Conservation (phyloP, 2,113 vertebrate species). For the Microtus montanus region DNA sequence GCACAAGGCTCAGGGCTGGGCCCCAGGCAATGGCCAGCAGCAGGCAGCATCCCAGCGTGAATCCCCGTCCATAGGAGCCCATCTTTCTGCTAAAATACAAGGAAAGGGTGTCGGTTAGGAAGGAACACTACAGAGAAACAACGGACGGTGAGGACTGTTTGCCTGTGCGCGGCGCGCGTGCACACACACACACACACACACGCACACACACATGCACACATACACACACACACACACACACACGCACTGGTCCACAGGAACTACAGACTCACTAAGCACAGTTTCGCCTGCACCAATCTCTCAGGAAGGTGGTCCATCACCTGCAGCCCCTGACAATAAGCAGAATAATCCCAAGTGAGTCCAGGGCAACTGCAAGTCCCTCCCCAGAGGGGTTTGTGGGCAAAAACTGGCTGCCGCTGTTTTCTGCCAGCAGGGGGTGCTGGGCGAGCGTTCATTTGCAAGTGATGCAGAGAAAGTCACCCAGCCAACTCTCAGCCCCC, state of each 20-base stretch:
- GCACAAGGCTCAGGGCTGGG: constrained; percentile 35
- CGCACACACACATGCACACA: no score
- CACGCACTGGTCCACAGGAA: background rate
- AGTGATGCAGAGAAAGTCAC: no score
- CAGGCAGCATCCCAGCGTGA: constrained; percentile 76
- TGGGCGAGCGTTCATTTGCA: fast-evolving
- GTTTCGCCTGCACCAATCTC: background rate
- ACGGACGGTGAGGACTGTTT: background rate
- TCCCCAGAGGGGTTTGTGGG: no score
- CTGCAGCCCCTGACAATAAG: background rate
- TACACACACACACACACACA: no score
- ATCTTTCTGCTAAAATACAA: constrained; percentile 67
- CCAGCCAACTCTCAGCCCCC: background rate
- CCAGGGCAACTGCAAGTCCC: background rate
- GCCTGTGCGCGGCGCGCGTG: fast-evolving
- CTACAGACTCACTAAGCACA: no score
- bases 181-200: background rate
- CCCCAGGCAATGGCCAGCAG: constrained; percentile 62
- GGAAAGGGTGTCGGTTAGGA: fast-evolving
- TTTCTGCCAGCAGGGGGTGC: background rate
- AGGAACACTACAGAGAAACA: background rate
- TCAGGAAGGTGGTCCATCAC: background rate
- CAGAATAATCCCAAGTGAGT: background rate
- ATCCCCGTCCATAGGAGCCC: background rate
- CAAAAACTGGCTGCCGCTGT: background rate